Conservation (phyloP, 2,797 vertebrate genomes). For the Erpetoichthys calabaricus region DNA sequence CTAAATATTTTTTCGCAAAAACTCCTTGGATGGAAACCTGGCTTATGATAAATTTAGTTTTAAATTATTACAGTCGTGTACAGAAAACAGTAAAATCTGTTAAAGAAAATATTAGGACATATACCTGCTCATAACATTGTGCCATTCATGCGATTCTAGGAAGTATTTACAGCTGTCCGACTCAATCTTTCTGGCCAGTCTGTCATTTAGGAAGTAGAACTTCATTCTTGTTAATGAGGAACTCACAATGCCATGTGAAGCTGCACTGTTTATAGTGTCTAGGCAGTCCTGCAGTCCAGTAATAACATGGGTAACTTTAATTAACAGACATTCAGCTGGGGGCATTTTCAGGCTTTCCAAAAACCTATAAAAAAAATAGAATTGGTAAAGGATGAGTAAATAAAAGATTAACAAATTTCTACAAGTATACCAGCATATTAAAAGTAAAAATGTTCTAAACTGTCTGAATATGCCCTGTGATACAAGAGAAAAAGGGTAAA, state of each 20-base stretch:
- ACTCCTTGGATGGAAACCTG: too few relatives aligned
- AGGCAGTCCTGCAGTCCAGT: conserved; percentile 67
- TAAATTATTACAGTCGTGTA: not conserved
- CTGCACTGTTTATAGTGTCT: conserved; percentile 52
- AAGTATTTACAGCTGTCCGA: conserved; percentile 39
- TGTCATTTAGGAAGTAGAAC: conserved; percentile 74
- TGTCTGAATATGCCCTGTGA: too few relatives aligned
- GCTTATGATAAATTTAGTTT: conserved; percentile 9
- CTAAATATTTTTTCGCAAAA: too few relatives aligned
- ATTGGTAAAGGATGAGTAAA: not conserved
- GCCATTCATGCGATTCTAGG: conserved; percentile 62
- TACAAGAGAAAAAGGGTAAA: not conserved
- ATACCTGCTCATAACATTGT: conserved; percentile 67
- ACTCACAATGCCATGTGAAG: conserved; percentile 65
- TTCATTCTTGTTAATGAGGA: conserved; percentile 64
- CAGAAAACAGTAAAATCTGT: not conserved
- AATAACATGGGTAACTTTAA: conserved; percentile 49
- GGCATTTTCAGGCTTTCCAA: conserved; percentile 57
- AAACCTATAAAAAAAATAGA: conserved; percentile 45
- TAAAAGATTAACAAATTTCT: not conserved
- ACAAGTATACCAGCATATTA: not conserved
- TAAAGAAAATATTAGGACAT: conserved; percentile 11
- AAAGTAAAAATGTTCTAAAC: not conserved
- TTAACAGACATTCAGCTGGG: conserved; percentile 45
- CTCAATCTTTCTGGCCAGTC: conserved; percentile 48